These are phyloP conservation scores for sheep (Ovis aries) DNA, from an alignment of 2,113 vertebrate species.

Conservation along the genomic window DNA sequence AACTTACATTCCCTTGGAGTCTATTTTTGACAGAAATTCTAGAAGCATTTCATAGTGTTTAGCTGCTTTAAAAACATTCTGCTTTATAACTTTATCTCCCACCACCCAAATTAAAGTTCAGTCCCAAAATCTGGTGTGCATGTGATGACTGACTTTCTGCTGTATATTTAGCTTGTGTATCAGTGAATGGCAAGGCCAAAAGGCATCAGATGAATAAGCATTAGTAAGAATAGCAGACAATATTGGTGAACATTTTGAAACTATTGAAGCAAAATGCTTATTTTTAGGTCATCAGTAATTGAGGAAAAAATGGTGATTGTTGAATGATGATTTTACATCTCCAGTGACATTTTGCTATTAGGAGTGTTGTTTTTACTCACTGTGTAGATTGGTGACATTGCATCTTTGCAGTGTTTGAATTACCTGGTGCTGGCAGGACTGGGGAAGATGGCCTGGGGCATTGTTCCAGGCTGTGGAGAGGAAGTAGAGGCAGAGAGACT, in stretches of 20 bases:
- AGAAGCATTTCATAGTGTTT: neutral
- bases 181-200: neutral
- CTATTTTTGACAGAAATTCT: conserved; percentile 44
- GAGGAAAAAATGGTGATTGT: neutral
- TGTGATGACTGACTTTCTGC: neutral
- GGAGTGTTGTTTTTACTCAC: neutral
- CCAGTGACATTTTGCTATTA: neutral
- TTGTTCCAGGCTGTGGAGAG: neutral
- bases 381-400: neutral
- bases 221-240: neutral
- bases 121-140: neutral
- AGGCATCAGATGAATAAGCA: neutral
- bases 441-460: neutral
- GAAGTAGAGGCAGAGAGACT: neutral
- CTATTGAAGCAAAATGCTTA: neutral
- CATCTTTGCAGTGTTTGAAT: neutral
- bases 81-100: conserved; percentile 28
- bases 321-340: neutral
- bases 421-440: neutral
- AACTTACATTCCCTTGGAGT: conserved; percentile 62
- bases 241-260: neutral
- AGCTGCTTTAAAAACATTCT: conserved; percentile 37
- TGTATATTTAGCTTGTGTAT: neutral
- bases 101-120: neutral
- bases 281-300: neutral